Evolutionary conservation across 2,888 invertebrate species (phyloP), one percentile per base, ranked within the genome.

Genomic region (Schrankia costaestrigalis): DNA sequence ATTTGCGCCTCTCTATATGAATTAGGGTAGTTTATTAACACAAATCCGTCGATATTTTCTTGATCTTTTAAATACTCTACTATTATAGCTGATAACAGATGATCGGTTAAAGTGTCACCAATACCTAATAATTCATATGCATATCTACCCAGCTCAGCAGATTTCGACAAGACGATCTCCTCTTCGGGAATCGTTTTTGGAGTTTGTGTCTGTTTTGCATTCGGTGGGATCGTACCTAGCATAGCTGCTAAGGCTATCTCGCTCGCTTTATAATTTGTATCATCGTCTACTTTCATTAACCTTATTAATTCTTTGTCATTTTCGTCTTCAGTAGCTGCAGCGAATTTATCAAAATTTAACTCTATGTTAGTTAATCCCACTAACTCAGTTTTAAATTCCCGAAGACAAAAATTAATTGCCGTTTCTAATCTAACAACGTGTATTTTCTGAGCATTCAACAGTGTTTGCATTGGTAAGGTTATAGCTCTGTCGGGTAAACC

Each of bases 1-100:
- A 89, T 76, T 49, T 84, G 81, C 22, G 91, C 90, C 69, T 92
- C 90, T 14, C 85, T 72, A 35, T 90, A 89, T 3, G 78, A 85
- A 38, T 83, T 84, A 0, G 93, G 93, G 58, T 90, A 93, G 63
- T 93, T 91, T 23, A 92, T 70, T 26, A 93, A 74, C n/a, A 89
- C 90, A 86, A 92, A 93, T 3, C 91, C 91, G 10, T 83, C 60
- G 21, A 89, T 79, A 24, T 85, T 66, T 1, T 60, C 35, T 38
- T 90, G 71, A 17, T 74, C 77, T 61, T 89, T 90, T 10, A 93
- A 63, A 56, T 91, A 92, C 56, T 91, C 91, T 1, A 91, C 77
- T 43, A 93, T 72, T 73, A 91, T 90, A 12, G 89, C 86, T 3
- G 90, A 81, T 22, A 90, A 41, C 15, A 92, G 71, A 55, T 89